phyloP scores from a whole-genome alignment of 2,797 vertebrate genomes.

The Tarsius wallacei region DNA sequence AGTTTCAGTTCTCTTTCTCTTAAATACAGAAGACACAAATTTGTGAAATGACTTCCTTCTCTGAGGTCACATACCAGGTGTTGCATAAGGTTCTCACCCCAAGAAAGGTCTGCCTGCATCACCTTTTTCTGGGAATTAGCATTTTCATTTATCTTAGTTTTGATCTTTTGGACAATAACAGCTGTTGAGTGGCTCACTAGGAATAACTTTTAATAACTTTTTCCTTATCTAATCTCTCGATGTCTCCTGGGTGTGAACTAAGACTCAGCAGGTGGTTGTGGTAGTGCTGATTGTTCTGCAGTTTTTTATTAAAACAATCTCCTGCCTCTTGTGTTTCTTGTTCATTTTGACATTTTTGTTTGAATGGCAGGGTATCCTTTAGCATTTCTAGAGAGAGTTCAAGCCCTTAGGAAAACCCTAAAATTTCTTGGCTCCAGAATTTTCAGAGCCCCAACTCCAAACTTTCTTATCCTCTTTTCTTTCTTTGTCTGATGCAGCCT shows the following conservation, averaged over 20 bases:
- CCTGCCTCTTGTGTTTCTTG: slow-evolving; percentile 6
- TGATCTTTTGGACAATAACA: slow-evolving; percentile 46
- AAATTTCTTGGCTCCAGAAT: slow-evolving; percentile 58
- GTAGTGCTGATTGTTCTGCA: background rate
- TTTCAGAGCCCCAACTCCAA: slow-evolving; percentile 58
- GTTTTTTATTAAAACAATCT: slow-evolving; percentile 26
- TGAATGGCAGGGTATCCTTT: slow-evolving; percentile 8
- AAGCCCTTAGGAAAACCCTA: background rate
- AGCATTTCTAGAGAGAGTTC: slow-evolving; percentile 39
- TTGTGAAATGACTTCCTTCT: background rate
- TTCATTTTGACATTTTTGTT: slow-evolving; percentile 40
- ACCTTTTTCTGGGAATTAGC: slow-evolving; percentile 62
- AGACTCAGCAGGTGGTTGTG: slow-evolving; percentile 10
- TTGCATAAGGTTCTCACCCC: background rate
- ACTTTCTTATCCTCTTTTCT: slow-evolving; percentile 68
- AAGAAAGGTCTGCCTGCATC: background rate
- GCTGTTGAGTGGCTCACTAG: slow-evolving; percentile 57
- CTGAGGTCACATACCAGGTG: background rate
- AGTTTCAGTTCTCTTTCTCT: slow-evolving; percentile 29
- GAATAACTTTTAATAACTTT: slow-evolving; percentile 62
- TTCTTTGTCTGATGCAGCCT: slow-evolving; percentile 92
- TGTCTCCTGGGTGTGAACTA: slow-evolving; percentile 46
- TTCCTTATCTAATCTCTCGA: slow-evolving; percentile 54
- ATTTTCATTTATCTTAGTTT: slow-evolving; percentile 51
- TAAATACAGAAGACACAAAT: background rate